Evolutionary conservation across 2,888 invertebrate genomes (phyloP), one percentile per base, ranked within the genome.

Genomic region (Drosophila atripex): DNA sequence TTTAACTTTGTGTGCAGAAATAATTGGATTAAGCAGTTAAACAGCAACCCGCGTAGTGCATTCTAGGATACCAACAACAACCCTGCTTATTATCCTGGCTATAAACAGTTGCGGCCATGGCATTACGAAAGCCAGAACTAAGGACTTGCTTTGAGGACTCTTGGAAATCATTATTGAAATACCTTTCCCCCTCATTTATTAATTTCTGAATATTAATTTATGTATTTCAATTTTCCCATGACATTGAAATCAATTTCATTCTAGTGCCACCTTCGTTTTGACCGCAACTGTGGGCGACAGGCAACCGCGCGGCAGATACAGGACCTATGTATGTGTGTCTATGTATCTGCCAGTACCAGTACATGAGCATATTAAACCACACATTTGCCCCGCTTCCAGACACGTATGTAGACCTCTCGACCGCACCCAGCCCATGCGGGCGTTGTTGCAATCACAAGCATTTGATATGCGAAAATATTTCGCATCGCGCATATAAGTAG

Each of bases 401-500:
- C 41, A 53, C 39, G 18, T 39, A 53, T 9, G 14, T 35, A 21
- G 38, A 9, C 39, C 45, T 21, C 47, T 39, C 39, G 23, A 35
- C 51, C 32, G 39, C 35, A 52, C 45, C 41, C 28, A 55, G 14
- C 61, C 43, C 55, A 49, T 18, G 23, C 41, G 30, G 21, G 45
- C 46, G 45, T 39, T 25, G 43, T 45, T 38, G 28, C 50, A 39
- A 49, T 21, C 43, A 51, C 38, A 39, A 35, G 46, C 53, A 47
- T 53, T 75, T 46, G 35, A 38, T 45, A 73, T 12, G 16, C 46
- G 64, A 64, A 64, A 64, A 59, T 43, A 57, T 61, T 73, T 55
- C 49, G 68, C 47, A 47, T 14, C 39, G 65, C 73, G 57, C 59
- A 53, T 32, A 35, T 47, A 65, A 71, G 76, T 68, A 68, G 61